Evolutionary conservation across 2,113 vertebrate genomes (phyloP), one percentile per base, ranked within the genome.

Genomic region (Pungitius pungitius): DNA sequence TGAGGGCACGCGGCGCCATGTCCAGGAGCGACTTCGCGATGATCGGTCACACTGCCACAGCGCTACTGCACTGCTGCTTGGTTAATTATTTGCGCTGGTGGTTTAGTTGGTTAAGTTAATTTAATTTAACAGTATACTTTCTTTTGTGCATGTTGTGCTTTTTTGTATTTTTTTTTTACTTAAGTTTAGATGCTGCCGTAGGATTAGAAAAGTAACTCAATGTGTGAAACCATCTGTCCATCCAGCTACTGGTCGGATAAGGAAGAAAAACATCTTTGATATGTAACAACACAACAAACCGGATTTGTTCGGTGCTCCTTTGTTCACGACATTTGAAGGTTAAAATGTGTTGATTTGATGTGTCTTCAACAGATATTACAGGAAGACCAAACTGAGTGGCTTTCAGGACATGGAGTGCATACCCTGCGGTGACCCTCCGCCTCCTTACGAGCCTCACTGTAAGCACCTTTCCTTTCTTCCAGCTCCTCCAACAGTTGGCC

Each of bases 371-470:
- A 99, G 97, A 56, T 98, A 95, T 92, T 99, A 99, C 77, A 95
- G 96, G 88, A 99, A 99, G 91, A 98, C 96, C 1, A 99, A 97
- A 80, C 92, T 99, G 71, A 96, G 97, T 73, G 97, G 97, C 62
- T 99, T 99, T 90, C 96, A 98, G 81, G 97, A 99, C 83, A 96
- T 98, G 97, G 97, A 99, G 86, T 99, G 97, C 72, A 95, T 98
- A 82, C 96, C 95, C 35, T 99, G 97, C 83, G 97, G 97, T 66
- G 95, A 99, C 80, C 96, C 96, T 13, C 96, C 97, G 6, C 97
- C 97, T 81, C 96, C 96, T 1, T 97, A 98, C 59, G 97, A 99
- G 74, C 96, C 96, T 12, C 96, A 96, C 88, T 99, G 97, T 99
- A 94, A 99, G 97, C 94, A 66, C 49, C 42, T 64, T 64, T 71